Conservation (phyloP, 2,797 vertebrate species). For the Crossoptilon crossoptilon region DNA sequence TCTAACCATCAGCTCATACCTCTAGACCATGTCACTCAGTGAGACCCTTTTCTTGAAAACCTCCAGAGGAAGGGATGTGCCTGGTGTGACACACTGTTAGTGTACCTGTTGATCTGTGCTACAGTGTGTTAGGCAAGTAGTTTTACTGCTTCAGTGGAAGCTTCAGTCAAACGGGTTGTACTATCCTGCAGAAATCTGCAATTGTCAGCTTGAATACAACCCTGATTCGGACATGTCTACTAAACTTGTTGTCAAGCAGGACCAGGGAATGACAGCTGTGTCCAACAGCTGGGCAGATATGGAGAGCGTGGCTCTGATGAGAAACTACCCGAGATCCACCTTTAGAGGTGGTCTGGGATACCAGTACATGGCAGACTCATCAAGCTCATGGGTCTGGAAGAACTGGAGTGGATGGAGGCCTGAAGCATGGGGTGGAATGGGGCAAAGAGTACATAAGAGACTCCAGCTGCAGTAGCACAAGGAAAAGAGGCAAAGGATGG, state of each 20-base stretch:
- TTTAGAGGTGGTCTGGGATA: not conserved
- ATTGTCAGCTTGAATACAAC: not conserved
- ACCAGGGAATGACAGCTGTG: not conserved
- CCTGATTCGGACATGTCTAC: not conserved
- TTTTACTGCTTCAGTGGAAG: not conserved
- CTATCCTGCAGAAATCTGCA: not conserved
- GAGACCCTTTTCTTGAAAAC: no score
- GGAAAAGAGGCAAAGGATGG: not conserved
- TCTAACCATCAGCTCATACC: no score
- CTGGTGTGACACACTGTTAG: not conserved
- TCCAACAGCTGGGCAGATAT: not conserved
- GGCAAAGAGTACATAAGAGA: not conserved
- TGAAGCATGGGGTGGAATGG: not conserved
- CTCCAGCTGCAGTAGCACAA: not conserved
- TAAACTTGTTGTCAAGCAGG: not conserved
- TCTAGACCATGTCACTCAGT: no score
- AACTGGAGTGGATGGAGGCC: not conserved
- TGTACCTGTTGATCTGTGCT: accelerated
- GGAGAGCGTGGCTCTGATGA: not conserved
- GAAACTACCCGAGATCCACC: not conserved
- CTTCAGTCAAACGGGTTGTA: no score
- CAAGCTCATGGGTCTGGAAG: not conserved
- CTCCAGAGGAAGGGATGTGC: not conserved
- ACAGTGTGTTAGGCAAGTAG: not conserved
- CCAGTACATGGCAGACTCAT: no score